A percentile compares a stretch with the other conserved stretches of the same genome.
Evolutionary conservation across 2,113 vertebrate genomes (phyloP).

Genomic region (Casuarius casuarius): DNA sequence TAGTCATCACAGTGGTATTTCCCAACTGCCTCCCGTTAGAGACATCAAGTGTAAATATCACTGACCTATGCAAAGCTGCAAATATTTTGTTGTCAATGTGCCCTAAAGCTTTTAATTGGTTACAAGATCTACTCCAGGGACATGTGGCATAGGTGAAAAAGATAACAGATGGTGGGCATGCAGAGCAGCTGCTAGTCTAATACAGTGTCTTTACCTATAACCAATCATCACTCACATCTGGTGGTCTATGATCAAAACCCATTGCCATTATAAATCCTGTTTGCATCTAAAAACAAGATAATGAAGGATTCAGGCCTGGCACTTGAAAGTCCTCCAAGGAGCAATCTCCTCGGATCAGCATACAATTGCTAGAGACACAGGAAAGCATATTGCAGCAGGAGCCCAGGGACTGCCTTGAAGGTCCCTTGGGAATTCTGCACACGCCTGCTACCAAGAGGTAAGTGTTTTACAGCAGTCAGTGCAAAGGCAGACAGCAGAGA

Average conservation of each 20-base stretch:
- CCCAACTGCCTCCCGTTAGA: not conserved
- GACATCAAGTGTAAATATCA: not conserved
- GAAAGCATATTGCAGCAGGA: no score
- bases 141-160: not conserved
- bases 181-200: not conserved
- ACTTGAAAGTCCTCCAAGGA: not conserved
- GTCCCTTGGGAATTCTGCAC: not conserved
- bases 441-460: not conserved
- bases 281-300: not conserved
- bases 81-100: not conserved
- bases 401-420: no score
- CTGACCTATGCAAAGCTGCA: not conserved
- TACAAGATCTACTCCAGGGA: not conserved
- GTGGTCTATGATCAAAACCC: not conserved
- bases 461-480: no score
- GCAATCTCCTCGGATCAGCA: not conserved
- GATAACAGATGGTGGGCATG: not conserved
- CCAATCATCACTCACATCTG: not conserved
- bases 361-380: not conserved
- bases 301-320: not conserved
- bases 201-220: not conserved
- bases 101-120: not conserved
- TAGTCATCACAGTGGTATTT: not conserved
- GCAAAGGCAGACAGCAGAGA: not conserved
- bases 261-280: not conserved